These are phyloP conservation scores for Synchiropus splendidus DNA, from an alignment of 2,113 vertebrate species.

Conservation along the genomic window DNA sequence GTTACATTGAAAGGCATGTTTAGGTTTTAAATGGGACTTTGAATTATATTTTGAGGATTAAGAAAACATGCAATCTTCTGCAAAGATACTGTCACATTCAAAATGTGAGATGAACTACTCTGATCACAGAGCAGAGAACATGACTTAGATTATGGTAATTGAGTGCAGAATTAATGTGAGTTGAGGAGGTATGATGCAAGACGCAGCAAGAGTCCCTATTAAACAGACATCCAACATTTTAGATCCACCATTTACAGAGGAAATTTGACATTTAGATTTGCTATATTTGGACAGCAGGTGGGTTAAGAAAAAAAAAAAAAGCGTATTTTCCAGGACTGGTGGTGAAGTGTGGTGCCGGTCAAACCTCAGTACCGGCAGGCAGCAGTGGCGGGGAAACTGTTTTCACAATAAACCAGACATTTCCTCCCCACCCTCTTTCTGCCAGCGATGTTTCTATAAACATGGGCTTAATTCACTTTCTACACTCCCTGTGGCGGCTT, in stretches of 20 bases:
- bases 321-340: constrained; percentile 26
- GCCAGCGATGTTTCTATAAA: constrained; percentile 37
- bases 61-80: too few species aligned
- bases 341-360: constrained; percentile 11
- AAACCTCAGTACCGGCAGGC: constrained; percentile 29
- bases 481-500: constrained; percentile 18
- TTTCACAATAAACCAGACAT: constrained; percentile 55
- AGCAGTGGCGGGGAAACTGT: constrained; percentile 29
- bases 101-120: too few species aligned
- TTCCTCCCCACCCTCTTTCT: constrained; percentile 44
- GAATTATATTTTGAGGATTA: too few species aligned
- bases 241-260: constrained; percentile 17
- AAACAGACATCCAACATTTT: constrained; percentile 14
- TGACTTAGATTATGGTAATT: constrained; percentile 6
- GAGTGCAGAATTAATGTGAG: constrained; percentile 5
- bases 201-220: constrained; percentile 6
- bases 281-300: constrained; percentile 28
- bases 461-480: constrained; percentile 30
- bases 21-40: too few species aligned
- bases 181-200: constrained; percentile 6
- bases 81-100: too few species aligned
- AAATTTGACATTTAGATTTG: constrained; percentile 12
- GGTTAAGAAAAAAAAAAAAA: too few species aligned
- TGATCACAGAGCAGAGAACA: background rate
- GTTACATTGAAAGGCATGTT: too few species aligned